These are phyloP conservation scores for Dipodomys spectabilis DNA, from an alignment of 2,113 vertebrate genomes.

Conservation along the genomic window DNA sequence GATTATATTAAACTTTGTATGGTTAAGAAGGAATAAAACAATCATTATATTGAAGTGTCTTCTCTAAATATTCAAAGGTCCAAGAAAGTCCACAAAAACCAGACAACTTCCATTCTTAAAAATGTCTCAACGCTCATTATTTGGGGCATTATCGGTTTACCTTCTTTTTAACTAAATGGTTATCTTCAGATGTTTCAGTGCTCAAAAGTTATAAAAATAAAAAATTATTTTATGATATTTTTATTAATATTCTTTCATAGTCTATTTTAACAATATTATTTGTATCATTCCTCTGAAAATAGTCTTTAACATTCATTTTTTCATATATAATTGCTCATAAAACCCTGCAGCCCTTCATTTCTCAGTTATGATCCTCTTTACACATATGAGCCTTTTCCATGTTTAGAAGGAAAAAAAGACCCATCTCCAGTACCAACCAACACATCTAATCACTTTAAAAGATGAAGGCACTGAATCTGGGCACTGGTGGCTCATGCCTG, in stretches of 20 bases:
- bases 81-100: no score
- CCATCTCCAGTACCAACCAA: not conserved
- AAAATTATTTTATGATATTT: not conserved
- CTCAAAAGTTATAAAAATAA: not conserved
- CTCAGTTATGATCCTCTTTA: constrained; percentile 86
- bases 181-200: not conserved
- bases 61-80: no score
- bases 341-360: constrained; percentile 86
- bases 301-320: constrained; percentile 85
- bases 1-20: not conserved
- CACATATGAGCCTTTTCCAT: constrained; percentile 26
- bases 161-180: not conserved
- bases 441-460: no score
- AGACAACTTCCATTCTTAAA: not conserved
- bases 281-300: constrained; percentile 84
- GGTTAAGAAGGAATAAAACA: not conserved
- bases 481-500: no score
- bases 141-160: not conserved
- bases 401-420: constrained; percentile 73
- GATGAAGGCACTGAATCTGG: no score
- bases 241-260: not conserved
- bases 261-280: constrained; percentile 84
- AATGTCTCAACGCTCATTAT: not conserved
- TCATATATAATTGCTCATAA: constrained; percentile 86
- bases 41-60: not conserved